Percentiles rank a stretch among this genome's conserved stretches.
These are phyloP conservation scores for Oasisia sp. DNA, from an alignment of 2,888 invertebrate genomes.

Conservation along the genomic window DNA sequence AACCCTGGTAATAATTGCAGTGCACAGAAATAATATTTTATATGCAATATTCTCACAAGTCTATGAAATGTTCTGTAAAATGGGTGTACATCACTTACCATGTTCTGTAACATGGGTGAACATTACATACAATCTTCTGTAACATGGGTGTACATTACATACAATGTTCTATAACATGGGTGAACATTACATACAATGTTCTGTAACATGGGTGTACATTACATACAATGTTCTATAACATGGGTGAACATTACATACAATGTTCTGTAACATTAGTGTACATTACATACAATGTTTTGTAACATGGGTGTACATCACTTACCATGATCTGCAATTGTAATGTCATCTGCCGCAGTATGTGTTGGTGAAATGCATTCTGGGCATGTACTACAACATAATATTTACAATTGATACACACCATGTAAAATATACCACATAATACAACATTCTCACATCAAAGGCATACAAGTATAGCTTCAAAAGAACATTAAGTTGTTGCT, in stretches of 20 bases:
- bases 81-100: neutral
- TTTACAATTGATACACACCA: neutral
- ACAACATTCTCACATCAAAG: neutral
- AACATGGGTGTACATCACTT: neutral
- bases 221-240: no score
- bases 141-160: no score
- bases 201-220: no score
- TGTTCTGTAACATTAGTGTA: no score
- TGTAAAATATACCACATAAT: neutral
- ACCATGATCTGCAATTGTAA: neutral
- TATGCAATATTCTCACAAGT: no score
- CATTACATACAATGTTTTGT: neutral
- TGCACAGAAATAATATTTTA: no score
- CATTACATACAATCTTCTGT: neutral
- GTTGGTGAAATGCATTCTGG: neutral
- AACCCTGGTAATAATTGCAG: no score
- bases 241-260: no score
- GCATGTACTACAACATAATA: neutral
- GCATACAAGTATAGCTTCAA: neutral
- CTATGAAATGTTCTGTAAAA: no score
- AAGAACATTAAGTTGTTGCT: no score
- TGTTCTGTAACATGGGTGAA: neutral
- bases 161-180: no score
- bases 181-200: no score
- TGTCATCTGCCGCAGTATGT: neutral